Evolutionary conservation across 2,888 invertebrate species (phyloP).

Genomic region (Plemyria rubiginata): DNA sequence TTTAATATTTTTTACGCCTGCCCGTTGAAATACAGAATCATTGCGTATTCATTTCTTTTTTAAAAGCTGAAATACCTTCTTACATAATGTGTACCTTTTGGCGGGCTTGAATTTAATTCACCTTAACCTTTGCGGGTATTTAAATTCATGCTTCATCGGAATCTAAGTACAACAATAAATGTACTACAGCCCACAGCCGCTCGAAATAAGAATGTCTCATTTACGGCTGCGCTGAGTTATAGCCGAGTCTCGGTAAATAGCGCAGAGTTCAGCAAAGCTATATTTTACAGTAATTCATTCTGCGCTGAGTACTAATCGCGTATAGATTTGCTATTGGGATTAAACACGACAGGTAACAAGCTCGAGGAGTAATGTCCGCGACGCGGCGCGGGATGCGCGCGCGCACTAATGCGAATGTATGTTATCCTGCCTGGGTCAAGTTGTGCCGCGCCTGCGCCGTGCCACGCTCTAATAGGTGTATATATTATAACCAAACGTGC

Average conservation of each 20-base stretch:
- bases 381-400: slow-evolving; percentile 32
- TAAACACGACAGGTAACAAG: slow-evolving; percentile 30
- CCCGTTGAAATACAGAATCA: slow-evolving; percentile 5
- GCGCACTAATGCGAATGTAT: slow-evolving; percentile 25
- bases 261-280: slow-evolving; percentile 32
- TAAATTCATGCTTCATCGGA: slow-evolving; percentile 2
- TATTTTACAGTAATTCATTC: slow-evolving; percentile 43
- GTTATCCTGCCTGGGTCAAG: slow-evolving; percentile 1
- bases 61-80: not conserved
- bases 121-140: slow-evolving; percentile 1
- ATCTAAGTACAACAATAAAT: slow-evolving; percentile 5
- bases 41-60: slow-evolving; percentile 7
- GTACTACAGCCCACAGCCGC: slow-evolving; percentile 14
- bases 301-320: slow-evolving; percentile 41
- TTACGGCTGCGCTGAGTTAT: slow-evolving; percentile 14
- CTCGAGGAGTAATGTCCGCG: slow-evolving; percentile 13
- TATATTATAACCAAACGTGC: slow-evolving; percentile 20
- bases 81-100: not conserved
- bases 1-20: slow-evolving; percentile 19
- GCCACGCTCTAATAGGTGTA: slow-evolving; percentile 13
- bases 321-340: slow-evolving; percentile 42
- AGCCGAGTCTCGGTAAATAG: slow-evolving; percentile 14
- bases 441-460: too few relatives aligned
- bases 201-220: slow-evolving; percentile 24
- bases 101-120: not conserved